Conservation (phyloP, 2,888 invertebrate species). For the Leptinotarsa peninsularis region DNA sequence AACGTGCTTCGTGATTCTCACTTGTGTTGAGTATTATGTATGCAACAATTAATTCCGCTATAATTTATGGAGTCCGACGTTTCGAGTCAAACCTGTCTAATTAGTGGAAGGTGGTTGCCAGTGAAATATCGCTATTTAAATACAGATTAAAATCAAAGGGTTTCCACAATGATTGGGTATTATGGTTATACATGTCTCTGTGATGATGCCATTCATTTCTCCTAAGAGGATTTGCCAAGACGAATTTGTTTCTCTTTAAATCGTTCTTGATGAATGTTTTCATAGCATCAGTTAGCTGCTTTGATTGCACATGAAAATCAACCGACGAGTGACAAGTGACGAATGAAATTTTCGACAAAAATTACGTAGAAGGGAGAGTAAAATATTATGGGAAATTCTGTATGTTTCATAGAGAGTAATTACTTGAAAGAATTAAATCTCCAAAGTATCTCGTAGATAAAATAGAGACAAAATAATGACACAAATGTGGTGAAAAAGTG, state of each 20-base stretch:
- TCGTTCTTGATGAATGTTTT: constrained; percentile 12
- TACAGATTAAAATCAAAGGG: constrained; percentile 39
- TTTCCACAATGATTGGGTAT: constrained; percentile 40
- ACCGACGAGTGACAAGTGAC: too few relatives aligned
- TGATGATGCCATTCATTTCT: constrained; percentile 16
- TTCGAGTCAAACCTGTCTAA: constrained; percentile 37
- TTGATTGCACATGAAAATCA: too few relatives aligned
- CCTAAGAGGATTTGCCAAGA: constrained; percentile 22
- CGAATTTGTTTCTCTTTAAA: constrained; percentile 14
- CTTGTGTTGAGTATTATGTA: constrained; percentile 39
- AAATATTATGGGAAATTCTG: too few relatives aligned
- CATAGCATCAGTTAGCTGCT: background rate
- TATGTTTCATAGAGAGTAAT: too few relatives aligned
- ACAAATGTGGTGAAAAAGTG: too few relatives aligned
- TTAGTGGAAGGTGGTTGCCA: constrained; percentile 41
- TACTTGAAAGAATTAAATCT: too few relatives aligned
- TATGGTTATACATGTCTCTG: constrained; percentile 31
- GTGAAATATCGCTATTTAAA: constrained; percentile 43
- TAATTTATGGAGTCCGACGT: constrained; percentile 28
- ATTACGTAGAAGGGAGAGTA: too few relatives aligned
- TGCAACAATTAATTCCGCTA: constrained; percentile 47
- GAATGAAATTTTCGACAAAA: too few relatives aligned
- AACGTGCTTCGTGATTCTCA: constrained; percentile 34
- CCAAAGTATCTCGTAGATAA: too few relatives aligned
- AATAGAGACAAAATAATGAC: too few relatives aligned